Base-by-base conservation (phyloP, 2,113 vertebrate species). In the Rynchops niger region DNA sequence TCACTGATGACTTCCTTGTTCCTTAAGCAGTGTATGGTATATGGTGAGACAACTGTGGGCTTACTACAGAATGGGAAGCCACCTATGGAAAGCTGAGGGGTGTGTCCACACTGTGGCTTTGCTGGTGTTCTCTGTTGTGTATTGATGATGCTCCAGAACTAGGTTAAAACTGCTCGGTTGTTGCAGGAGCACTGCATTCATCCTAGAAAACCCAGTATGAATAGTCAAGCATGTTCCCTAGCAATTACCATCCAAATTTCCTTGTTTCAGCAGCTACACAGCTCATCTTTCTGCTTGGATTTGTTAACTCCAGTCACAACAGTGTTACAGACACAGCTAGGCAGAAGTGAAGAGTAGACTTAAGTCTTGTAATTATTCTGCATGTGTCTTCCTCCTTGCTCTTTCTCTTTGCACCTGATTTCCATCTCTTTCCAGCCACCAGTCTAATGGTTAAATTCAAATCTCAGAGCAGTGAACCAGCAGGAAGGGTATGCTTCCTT, bases 21-120 rank as follows among this genome's bases (percentile, higher is more conserved):
- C 56, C 61, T 38, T 36, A 22, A 82, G 36, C 25, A 26, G 8
- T 2, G 23, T 42, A 6, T 40, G 63, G 9, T 36, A 15, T 15
- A 52, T 12, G 11, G 32, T 0, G 4, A 43, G 36, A 26, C 22
- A 65, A 0, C 36, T 65, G 26, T 42, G 52, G 40, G 34, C 21
- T 94, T 69, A 9, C 9, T 25, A 7, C 5, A 77, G 30, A 38
- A 10, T 2, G 56, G 34, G 34, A 73, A 55, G 25, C 13, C 9
- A 10, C 47, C 9, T 47, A 17, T 36, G 42, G 43, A 47, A 50
- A 85, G 42, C 32, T 45, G 56, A 62, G 38, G 42, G 45, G 6
- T 7, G 1, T 5, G 6, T 63, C 17, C 0, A 1, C 6, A 4
- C 36, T 55, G 50, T n/a, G 55, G n/a, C 19, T 72, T 82, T 85